Evolutionary conservation across 1,140 invertebrate genomes (phyloP).

Genomic region (Neotoxoptera formosana): DNA sequence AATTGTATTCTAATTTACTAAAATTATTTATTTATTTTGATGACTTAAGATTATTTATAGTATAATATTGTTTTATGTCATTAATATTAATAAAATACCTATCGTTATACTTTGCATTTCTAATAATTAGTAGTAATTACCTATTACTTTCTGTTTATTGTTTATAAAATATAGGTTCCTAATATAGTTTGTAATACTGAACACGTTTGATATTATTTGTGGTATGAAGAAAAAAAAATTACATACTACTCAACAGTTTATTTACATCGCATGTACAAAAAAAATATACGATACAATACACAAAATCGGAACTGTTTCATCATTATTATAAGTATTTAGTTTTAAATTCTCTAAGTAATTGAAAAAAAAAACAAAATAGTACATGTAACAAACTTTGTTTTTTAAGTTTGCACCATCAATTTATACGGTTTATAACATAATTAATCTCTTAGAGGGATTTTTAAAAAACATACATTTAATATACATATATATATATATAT

Average conservation of each 20-base stretch:
- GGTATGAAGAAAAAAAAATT: slow-evolving; percentile 30
- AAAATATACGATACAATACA: slow-evolving; percentile 54
- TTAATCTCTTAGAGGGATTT: slow-evolving; percentile 3
- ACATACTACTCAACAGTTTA: slow-evolving; percentile 57
- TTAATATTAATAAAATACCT: slow-evolving; percentile 4
- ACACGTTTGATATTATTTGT: slow-evolving; percentile 24
- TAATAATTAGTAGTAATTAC: not conserved
- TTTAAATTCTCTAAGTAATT: slow-evolving; percentile 40
- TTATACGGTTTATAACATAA: slow-evolving; percentile 18
- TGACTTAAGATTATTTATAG: slow-evolving; percentile 24
- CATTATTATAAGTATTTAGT: slow-evolving; percentile 48
- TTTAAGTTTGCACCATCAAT: slow-evolving; percentile 18
- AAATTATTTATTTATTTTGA: not conserved
- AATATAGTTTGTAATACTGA: slow-evolving; percentile 25
- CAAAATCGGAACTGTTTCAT: slow-evolving; percentile 44
- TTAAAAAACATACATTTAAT: not conserved
- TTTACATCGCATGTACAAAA: slow-evolving; percentile 56
- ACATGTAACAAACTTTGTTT: not conserved
- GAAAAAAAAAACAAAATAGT: slow-evolving; percentile 32
- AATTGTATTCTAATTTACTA: slow-evolving; percentile 30
- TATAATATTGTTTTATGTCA: slow-evolving; percentile 33
- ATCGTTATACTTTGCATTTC: not conserved
- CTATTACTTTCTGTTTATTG: not conserved
- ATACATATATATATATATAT: not conserved
- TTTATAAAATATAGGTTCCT: not conserved